Conservation (phyloP, 2,888 invertebrate genomes). For the Emmelina monodactyla region DNA sequence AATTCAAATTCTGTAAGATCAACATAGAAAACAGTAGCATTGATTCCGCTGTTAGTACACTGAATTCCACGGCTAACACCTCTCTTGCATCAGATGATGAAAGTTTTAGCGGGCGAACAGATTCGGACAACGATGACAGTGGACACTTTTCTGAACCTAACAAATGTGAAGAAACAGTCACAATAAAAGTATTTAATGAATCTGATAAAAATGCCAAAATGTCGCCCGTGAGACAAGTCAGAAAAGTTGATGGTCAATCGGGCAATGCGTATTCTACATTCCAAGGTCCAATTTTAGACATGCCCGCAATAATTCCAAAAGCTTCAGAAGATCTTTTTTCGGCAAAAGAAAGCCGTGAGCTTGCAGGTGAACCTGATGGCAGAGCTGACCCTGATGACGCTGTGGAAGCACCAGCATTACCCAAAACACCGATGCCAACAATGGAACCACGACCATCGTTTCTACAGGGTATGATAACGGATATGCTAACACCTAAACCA, state of each 20-base stretch:
- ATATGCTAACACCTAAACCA: conserved; percentile 60
- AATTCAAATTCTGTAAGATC: conserved; percentile 63
- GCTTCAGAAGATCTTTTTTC: conserved; percentile 49
- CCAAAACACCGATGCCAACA: conserved; percentile 72
- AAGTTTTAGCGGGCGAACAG: conserved; percentile 59
- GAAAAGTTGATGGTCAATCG: conserved; percentile 53
- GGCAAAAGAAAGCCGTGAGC: conserved; percentile 74
- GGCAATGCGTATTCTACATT: conserved; percentile 55
- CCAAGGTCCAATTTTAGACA: conserved; percentile 54
- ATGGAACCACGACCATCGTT: conserved; percentile 72
- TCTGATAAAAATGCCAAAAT: conserved; percentile 50
- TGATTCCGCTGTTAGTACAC: conserved; percentile 64
- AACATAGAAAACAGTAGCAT: conserved; percentile 57
- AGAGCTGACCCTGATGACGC: conserved; percentile 81
- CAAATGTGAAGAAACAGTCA: conserved; percentile 58
- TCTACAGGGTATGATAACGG: conserved; percentile 70
- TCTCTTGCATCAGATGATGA: conserved; percentile 60
- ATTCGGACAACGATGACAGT: conserved; percentile 68
- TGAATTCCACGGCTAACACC: conserved; percentile 64
- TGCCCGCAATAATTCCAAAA: conserved; percentile 55
- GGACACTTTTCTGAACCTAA: conserved; percentile 56
- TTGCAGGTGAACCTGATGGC: conserved; percentile 88
- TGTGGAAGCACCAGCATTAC: conserved; percentile 73
- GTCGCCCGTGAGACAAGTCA: conserved; percentile 46
- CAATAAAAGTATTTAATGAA: conserved; percentile 58